Base-by-base conservation (phyloP, 2,888 invertebrate species). In the Abrostola tripartita region DNA sequence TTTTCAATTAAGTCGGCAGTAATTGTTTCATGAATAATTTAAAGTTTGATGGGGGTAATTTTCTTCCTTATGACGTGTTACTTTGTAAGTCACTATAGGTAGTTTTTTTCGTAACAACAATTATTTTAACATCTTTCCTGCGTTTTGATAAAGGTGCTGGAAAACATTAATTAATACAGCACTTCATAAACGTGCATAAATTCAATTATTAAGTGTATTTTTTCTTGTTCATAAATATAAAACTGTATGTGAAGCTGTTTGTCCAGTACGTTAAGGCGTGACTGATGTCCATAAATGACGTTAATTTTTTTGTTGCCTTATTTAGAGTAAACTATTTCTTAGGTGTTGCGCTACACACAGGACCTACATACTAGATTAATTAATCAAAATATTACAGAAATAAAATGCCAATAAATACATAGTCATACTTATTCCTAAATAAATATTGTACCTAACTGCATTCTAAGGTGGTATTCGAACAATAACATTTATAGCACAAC, bases 21-120 rank as follows among this genome's bases (percentile, higher is more conserved):
- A 83, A 85, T 84, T 83, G 79, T 81, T 76, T 76, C 74, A 86
- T 85, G 84, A 85, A 87, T 87, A 85, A 79, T 81, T 81, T 81
- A 76, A 71, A 66, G 52, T 76, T 76, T 71, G 66, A 68, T 70
- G 54, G 52, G 36, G 63, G 73, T 57, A 66, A 68, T 76, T 75
- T 81, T 74, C 56, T 78, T 71, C 59, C 52, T 61, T 75, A 71
- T 61, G 61, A 65, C 51, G 68, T 74, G 78, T 74, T 69, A 63
- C 14, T 35, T 60, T 61, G 36, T 59, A 60, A 70, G 66, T 61
- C 63, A 63, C 61, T 24, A 24, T 24, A 24, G 60, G 35, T 9
- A 55, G 24, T 53, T 65, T 69, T 44, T 66, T 51, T 40, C 56
- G 51, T 12, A 58, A n/a, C 24, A 24, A 24, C 44, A 42, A 68